Conservation (phyloP, 2,888 invertebrate genomes). For the Dicranocentrus wangi region DNA sequence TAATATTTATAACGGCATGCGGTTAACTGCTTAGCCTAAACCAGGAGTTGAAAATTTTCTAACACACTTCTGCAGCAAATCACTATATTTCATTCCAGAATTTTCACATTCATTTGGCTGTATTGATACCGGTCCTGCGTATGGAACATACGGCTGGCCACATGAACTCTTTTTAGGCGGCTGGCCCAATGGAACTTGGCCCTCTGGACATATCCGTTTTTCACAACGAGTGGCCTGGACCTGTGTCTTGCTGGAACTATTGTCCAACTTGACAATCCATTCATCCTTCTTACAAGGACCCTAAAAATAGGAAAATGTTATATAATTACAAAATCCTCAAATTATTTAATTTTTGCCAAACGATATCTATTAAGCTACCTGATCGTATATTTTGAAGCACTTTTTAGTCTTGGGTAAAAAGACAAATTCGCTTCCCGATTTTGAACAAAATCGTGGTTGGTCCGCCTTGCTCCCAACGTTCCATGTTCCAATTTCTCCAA, state of each 20-base stretch:
- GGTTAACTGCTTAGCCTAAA: constrained; percentile 55
- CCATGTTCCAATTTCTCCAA: constrained; percentile 21
- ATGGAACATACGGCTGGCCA: no score
- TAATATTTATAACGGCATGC: no score
- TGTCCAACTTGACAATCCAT: constrained; percentile 50
- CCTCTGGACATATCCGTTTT: constrained; percentile 20
- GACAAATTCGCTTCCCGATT: constrained; percentile 9
- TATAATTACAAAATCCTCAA: not conserved
- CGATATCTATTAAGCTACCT: constrained; percentile 1
- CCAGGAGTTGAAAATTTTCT: constrained; percentile 15
- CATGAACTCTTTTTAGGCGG: no score
- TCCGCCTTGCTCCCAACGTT: not conserved
- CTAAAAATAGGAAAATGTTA: not conserved
- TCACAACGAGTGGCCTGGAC: constrained; percentile 14
- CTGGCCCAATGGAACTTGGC: no score
- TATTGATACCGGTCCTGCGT: not conserved
- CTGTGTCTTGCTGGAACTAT: not conserved
- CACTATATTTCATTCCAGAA: constrained; percentile 21
- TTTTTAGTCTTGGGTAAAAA: constrained; percentile 16
- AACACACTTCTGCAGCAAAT: constrained; percentile 25
- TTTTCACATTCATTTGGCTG: constrained; percentile 5
- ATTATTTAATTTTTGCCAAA: not conserved
- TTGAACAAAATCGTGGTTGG: not conserved
- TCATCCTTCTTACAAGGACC: constrained; percentile 30
- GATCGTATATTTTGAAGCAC: constrained; percentile 29